Conservation (phyloP, 2,113 vertebrate species). For the Andinoacara biseriatus region DNA sequence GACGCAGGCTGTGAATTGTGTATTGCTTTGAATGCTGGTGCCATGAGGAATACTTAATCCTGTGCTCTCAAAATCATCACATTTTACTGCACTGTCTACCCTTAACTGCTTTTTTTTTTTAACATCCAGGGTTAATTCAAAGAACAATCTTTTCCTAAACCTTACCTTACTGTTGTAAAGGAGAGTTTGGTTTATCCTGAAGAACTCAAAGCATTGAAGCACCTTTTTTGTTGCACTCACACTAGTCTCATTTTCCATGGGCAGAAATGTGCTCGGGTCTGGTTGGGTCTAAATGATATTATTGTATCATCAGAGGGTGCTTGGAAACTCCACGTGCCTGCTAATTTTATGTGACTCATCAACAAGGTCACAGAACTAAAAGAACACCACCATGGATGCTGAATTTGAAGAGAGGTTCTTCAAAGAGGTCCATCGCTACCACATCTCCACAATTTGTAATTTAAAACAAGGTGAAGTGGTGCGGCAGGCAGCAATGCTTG, state of each 20-base stretch:
- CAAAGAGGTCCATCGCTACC: neutral
- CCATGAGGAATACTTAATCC: neutral
- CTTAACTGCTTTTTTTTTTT: too few species aligned
- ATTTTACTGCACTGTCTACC: too few species aligned
- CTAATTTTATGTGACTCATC: neutral
- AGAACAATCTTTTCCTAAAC: accelerated
- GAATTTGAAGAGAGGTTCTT: neutral
- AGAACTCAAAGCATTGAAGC: neutral
- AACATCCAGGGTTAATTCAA: neutral
- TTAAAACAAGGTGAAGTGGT: neutral
- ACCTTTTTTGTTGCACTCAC: neutral
- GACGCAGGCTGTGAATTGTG: neutral
- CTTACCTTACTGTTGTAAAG: neutral
- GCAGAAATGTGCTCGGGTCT: too few species aligned
- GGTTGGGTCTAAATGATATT: too few species aligned
- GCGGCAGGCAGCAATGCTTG: neutral
- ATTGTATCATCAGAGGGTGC: neutral
- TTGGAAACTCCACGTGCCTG: neutral
- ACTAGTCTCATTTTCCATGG: too few species aligned
- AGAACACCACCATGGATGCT: neutral
- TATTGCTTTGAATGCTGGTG: neutral
- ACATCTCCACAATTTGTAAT: neutral
- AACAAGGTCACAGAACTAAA: neutral
- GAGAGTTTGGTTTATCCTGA: neutral
- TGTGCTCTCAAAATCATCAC: neutral